Percentiles rank a stretch among this genome's conserved stretches.
These are phyloP conservation scores for Zoanthus sansibaricus DNA, from an alignment of 92 coral and sea anemone genomes.

Conservation along the genomic window DNA sequence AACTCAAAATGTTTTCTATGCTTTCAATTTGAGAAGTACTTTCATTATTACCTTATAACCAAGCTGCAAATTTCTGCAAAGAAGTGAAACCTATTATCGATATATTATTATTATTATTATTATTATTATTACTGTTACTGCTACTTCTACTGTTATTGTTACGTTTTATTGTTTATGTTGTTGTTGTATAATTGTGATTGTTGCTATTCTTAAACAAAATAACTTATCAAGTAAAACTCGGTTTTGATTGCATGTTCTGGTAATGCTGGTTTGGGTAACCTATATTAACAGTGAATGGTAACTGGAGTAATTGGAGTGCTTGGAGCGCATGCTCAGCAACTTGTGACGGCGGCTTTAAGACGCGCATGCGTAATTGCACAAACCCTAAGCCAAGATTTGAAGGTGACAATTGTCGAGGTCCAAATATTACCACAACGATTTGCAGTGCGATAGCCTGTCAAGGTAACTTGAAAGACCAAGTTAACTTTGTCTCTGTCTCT, in stretches of 20 bases:
- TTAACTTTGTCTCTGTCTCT: too few species aligned
- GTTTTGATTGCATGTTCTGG: not conserved
- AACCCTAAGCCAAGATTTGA: conserved; percentile 17
- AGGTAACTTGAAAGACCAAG: not conserved
- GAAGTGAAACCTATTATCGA: too few species aligned
- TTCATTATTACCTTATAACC: too few species aligned
- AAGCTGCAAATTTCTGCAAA: too few species aligned
- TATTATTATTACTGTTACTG: not conserved
- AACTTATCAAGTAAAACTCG: not conserved
- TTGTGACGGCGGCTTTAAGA: conserved; percentile 23
- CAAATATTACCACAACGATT: not conserved
- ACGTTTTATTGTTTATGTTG: not conserved
- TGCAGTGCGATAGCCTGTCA: not conserved
- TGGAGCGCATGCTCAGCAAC: conserved; percentile 34
- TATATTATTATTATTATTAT: too few species aligned
- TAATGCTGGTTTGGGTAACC: not conserved
- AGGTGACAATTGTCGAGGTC: conserved; percentile 1
- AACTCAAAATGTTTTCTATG: too few species aligned
- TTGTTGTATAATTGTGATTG: conserved; percentile 7
- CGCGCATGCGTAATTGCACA: conserved; percentile 42
- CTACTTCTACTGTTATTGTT: too few species aligned
- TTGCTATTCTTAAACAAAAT: not conserved
- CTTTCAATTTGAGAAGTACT: too few species aligned
- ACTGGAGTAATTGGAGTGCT: conserved; percentile 26
- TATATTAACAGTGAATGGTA: conserved; percentile 27